Evolutionary conservation across 2,797 vertebrate species (phyloP), one percentile per base, ranked within the genome.

Genomic region (Clarias pachynema): DNA sequence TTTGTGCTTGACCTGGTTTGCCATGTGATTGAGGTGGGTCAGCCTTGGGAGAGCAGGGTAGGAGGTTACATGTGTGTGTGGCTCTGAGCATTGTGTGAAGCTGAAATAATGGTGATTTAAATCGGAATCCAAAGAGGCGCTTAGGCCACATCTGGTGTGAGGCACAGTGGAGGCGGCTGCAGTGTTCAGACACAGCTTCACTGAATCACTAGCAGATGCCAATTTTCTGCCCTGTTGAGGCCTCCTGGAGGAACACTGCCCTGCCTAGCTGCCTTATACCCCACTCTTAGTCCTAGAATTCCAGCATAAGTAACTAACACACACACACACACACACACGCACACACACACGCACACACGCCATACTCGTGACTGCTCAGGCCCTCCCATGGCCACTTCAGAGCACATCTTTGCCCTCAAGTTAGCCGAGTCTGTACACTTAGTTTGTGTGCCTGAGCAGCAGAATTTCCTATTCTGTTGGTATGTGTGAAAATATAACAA

Each of bases 181-280:
- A 90, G 90, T 89, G 73, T 86, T 90, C 91, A 88, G 91, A 92
- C 93, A 91, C 89, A 89, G 93, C 93, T 94, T 92, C 93, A 92
- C 93, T 93, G 94, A 94, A 94, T 94, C 93, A 95, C 90, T 92
- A 94, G 93, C 94, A 94, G 94, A 95, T 95, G 94, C 94, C 94
- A 93, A 95, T 95, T 96, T 94, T 94, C 94, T 95, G 94, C 94
- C 94, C 95, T 85, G 81, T 93, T 95, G 94, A 95, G 93, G 94
- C 92, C 91, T 94, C 93, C 94, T 90, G 86, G 85, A 89, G 88
- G 85, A 89, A 81, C 83, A 79, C 53, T 79, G 84, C 82, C 77
- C 85, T 81, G 81, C n/a, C 87, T 80, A n/a, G 49, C 78, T 83
- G 77, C 77, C 62, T 81, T 74, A 29, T 81, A 79, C 75, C 73